Conservation (phyloP, 2,888 invertebrate species). For the Chymomyza amoena region DNA sequence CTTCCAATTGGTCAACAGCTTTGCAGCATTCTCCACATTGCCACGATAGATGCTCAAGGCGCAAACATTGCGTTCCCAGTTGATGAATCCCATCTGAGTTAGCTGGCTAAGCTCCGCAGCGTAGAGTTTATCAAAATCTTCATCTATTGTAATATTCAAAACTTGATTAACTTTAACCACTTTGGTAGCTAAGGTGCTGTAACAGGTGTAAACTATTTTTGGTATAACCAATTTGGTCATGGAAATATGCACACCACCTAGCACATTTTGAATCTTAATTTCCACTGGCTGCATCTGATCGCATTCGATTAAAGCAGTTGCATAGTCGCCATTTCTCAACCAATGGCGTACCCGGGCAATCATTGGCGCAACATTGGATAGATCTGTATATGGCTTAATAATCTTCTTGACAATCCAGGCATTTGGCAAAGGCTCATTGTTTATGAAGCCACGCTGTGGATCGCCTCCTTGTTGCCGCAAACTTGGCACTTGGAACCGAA, state of each 20-base stretch:
- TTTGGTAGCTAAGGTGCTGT: not conserved
- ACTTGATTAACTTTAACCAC: not conserved
- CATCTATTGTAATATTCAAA: not conserved
- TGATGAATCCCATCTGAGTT: conserved; percentile 33
- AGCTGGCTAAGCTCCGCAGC: conserved; percentile 13
- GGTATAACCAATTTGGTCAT: not conserved
- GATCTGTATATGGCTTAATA: not conserved
- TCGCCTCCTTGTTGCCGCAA: not conserved
- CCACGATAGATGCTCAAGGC: conserved; percentile 49
- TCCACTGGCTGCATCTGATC: not conserved
- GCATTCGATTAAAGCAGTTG: not conserved
- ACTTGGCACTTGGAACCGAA: not conserved
- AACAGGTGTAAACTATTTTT: not conserved
- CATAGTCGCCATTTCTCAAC: not conserved
- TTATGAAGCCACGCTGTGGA: conserved; percentile 53
- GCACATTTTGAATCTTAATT: not conserved
- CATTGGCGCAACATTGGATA: not conserved
- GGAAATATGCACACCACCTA: not conserved
- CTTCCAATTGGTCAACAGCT: conserved; percentile 48
- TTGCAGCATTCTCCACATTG: conserved; percentile 42
- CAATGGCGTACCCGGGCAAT: not conserved
- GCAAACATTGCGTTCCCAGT: conserved; percentile 44
- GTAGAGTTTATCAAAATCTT: not conserved
- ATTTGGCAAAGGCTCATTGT: conserved; percentile 53
- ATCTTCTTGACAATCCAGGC: conserved; percentile 33